A percentile compares a stretch with the other conserved stretches of the same genome.
These are phyloP conservation scores for Hassar affinis DNA, from an alignment of 2,113 vertebrate genomes.

Conservation along the genomic window DNA sequence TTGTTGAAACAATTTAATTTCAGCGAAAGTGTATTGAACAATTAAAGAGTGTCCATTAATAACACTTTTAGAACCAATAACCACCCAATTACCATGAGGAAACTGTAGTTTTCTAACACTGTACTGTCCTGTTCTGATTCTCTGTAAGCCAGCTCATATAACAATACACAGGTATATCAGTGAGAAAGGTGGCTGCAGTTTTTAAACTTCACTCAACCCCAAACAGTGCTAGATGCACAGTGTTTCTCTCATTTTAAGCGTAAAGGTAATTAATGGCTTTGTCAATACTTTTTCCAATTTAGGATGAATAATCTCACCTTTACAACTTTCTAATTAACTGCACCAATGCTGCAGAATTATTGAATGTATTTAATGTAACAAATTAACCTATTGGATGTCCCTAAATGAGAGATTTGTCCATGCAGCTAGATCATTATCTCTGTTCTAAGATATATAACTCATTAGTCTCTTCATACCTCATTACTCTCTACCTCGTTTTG, in stretches of 20 bases:
- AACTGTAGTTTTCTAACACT: not conserved
- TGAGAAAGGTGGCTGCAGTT: not conserved
- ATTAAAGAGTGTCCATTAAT: too few species aligned
- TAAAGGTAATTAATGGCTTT: slow-evolving; percentile 32
- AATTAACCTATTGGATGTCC: slow-evolving; percentile 43
- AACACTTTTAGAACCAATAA: not conserved
- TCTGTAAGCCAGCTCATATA: not conserved
- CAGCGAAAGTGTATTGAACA: too few species aligned
- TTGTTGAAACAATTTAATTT: not conserved
- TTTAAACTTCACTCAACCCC: not conserved
- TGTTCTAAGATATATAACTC: slow-evolving; percentile 45
- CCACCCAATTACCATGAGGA: not conserved
- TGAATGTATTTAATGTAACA: slow-evolving; percentile 29
- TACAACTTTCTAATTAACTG: slow-evolving; percentile 32
- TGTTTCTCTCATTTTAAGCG: not conserved
- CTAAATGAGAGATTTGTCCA: slow-evolving; percentile 49
- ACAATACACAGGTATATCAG: not conserved
- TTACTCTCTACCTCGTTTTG: slow-evolving; percentile 42
- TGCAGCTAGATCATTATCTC: slow-evolving; percentile 53
- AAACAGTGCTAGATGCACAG: not conserved
- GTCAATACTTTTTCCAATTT: slow-evolving; percentile 20
- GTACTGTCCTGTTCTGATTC: not conserved
- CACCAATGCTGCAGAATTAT: slow-evolving; percentile 29
- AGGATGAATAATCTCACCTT: slow-evolving; percentile 38
- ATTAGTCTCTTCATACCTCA: slow-evolving; percentile 50